Base-by-base conservation (phyloP, 2,888 invertebrate species). In the Phytoseiulus persimilis region DNA sequence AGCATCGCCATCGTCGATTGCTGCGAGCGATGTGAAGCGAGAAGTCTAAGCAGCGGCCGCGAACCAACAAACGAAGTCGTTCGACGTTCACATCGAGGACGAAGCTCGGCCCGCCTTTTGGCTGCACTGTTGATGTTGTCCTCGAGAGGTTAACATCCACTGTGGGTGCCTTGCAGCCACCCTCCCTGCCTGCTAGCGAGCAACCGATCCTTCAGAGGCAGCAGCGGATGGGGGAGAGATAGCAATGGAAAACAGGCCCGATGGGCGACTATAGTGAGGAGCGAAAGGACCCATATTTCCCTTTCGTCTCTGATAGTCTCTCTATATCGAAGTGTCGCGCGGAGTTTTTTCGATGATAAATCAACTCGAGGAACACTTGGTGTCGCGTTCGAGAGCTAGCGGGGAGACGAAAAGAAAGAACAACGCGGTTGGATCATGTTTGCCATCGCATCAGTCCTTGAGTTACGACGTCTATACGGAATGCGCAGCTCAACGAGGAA, bases 1-100 rank as follows among this genome's bases (percentile, higher is more conserved):
- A 87, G 87, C 87, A 87, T 87, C 33, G 87, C 87, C 87, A 87
- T 87, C 65, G 65, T 65, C 28, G 23, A 2, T 65, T 28, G 65
- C 28, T 65, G 65, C 65, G 23, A 23, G 65, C 65, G 23, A 23
- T 65, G 65, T 23, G 65, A 28, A 65, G 28, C 65, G 28, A 65
- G 5, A 2, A 65, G 1, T 28, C 65, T 28, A 28, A 65, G 28
- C 65, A 65, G 65, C 65, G 65, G 65, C 28, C 65, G 65, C 65
- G 18, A 65, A 14, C 65, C 28, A 65, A 65, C 65, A 65, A 28
- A 65, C 65, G 65, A 65, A 28, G 9, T 23, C 18, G 23, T 65
- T 14, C 18, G 11, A 23, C 14, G 65, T 65, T 65, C 65, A 65
- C 65, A 65, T 65, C 18, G 14, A 28, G 65, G 65, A 65, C 23